Conservation (phyloP, 2,797 vertebrate genomes). For the Pipistrellus kuhlii region DNA sequence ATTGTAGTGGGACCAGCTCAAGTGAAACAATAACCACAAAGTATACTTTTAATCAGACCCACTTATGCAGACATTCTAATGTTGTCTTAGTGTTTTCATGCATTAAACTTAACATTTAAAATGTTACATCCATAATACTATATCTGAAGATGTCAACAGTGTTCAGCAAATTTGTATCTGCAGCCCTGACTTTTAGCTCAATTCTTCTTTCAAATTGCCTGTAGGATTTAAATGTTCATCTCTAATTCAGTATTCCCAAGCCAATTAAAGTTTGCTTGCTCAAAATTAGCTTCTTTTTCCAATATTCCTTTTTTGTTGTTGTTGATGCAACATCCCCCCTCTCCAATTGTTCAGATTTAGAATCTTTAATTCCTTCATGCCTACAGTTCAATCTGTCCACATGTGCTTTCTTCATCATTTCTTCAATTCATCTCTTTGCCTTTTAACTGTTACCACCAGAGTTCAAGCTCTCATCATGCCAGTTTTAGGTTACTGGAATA, state of each 20-base stretch:
- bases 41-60: not conserved
- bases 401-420: not conserved
- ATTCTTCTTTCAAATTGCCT: not conserved
- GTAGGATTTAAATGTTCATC: conserved; percentile 4
- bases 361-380: conserved; percentile 25
- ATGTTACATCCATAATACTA: not conserved
- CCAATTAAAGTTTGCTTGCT: not conserved
- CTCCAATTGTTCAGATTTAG: not conserved
- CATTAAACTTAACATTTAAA: conserved; percentile 26
- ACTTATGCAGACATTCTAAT: conserved; percentile 34
- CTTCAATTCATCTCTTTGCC: conserved; percentile 17
- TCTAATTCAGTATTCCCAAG: not conserved
- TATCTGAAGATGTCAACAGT: not conserved
- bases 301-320: not conserved
- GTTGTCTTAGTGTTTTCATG: conserved; percentile 43
- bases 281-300: conserved; percentile 25
- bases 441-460: not conserved
- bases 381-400: not conserved
- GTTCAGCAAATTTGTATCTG: not conserved
- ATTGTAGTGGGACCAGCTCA: not conserved
- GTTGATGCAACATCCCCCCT: not conserved
- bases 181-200: conserved; percentile 10
- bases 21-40: conserved; percentile 13
- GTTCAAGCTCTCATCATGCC: not conserved
- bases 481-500: not conserved